Conservation (phyloP, 2,888 invertebrate species). For the Agonopterix heracliana region DNA sequence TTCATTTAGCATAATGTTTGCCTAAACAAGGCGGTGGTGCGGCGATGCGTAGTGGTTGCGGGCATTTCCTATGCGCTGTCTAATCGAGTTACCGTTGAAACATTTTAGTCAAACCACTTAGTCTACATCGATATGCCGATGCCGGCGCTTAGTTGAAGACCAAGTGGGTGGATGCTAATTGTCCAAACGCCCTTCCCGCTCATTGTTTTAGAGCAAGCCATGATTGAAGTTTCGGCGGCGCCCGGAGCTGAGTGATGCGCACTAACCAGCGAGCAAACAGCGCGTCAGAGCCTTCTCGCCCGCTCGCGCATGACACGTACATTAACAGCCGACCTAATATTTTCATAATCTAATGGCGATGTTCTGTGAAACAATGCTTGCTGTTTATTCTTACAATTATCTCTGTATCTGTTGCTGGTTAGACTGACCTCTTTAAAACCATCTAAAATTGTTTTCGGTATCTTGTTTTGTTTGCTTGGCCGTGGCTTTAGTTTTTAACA, state of each 20-base stretch:
- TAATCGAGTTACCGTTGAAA: conserved; percentile 44
- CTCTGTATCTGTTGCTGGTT: conserved; percentile 67
- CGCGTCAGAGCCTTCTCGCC: conserved; percentile 41
- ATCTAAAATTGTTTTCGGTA: conserved; percentile 65
- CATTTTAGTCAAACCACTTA: conserved; percentile 60
- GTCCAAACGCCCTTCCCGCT: conserved; percentile 69
- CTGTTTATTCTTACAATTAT: conserved; percentile 69
- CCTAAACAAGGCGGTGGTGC: conserved; percentile 28
- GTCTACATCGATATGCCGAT: conserved; percentile 40
- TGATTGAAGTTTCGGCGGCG: conserved; percentile 70
- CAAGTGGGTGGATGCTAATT: conserved; percentile 72
- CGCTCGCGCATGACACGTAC: conserved; percentile 71
- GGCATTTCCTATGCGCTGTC: conserved; percentile 35
- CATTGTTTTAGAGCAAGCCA: conserved; percentile 74
- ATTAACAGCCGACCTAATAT: conserved; percentile 74
- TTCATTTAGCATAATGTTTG: conserved; percentile 36
- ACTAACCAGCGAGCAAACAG: conserved; percentile 68
- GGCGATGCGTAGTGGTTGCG: conserved; percentile 15
- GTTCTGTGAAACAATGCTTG: conserved; percentile 73
- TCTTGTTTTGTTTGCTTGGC: conserved; percentile 43
- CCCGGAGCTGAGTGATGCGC: conserved; percentile 46
- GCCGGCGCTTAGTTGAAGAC: conserved; percentile 59
- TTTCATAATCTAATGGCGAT: conserved; percentile 77
- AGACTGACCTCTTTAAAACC: conserved; percentile 72
- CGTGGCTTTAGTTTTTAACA: conserved; percentile 31